Evolutionary conservation across 2,888 invertebrate genomes (phyloP), one percentile per base, ranked within the genome.

Genomic region (Eulithis prunata): DNA sequence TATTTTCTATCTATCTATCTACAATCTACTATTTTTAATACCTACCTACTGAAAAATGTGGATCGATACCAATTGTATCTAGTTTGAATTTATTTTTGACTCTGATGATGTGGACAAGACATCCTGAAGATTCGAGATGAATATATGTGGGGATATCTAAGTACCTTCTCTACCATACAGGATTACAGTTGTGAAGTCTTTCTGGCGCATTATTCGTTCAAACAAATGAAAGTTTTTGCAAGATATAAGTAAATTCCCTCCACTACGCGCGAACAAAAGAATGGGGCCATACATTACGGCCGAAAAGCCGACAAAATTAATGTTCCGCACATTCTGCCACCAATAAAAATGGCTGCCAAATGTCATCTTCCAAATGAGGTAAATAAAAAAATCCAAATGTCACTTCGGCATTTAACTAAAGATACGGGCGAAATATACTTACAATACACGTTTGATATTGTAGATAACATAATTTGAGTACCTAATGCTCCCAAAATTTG

Each of bases 351-450:
- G 78, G 76, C 76, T 76, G 77, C 79, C 83, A 91, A 93, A 92
- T 92, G 92, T 84, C 92, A 91, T 84, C 86, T 88, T 85, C 86
- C 86, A 89, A 91, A 90, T 87, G 91, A 90, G 87, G 90, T 89
- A 87, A 91, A 89, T 92, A 92, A 93, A 91, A 90, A 89, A 88
- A 83, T 63, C 73, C 71, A 91, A 93, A 93, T 89, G 92, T 75
- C 91, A 90, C 78, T 77, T 72, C 81, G 75, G 68, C 71, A 76
- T 78, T 77, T 77, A 76, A 83, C 73, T 79, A 81, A 78, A 70
- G 77, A 72, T 79, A 72, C 71, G 74, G 71, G 76, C 75, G 63
- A 69, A 68, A 60, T 51, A 68, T 70, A 70, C 69, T 70, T 59
- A 62, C 63, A 70, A 70, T 66, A 62, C 64, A 75, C 78, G 80